Evolutionary conservation across 2,888 invertebrate genomes (phyloP).

Genomic region (Ochropleura plecta): DNA sequence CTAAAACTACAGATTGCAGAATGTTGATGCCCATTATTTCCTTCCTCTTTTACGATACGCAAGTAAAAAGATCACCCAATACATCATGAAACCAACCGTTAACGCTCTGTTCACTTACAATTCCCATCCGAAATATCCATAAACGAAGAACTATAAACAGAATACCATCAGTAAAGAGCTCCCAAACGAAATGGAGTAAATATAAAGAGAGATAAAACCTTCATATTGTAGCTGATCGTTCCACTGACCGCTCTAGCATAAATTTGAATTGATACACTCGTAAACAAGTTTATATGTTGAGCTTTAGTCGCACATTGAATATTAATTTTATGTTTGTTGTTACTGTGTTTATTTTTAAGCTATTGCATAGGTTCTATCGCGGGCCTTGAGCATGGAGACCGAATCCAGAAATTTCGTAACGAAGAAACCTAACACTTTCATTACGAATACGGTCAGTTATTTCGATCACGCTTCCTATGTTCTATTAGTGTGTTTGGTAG

Average conservation of each 20-base stretch:
- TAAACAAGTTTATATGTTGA: constrained; percentile 63
- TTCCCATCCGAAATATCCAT: neutral
- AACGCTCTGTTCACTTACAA: neutral
- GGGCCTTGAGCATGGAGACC: too few species aligned
- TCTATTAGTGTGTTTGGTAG: too few species aligned
- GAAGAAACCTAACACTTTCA: too few species aligned
- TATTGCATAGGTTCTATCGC: too few species aligned
- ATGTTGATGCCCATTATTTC: neutral
- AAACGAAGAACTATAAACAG: constrained; percentile 32
- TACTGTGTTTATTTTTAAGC: constrained; percentile 35
- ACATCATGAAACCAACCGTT: neutral
- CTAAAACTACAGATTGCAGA: neutral
- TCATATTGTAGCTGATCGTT: constrained; percentile 46
- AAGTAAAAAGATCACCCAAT: neutral
- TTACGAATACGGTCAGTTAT: too few species aligned
- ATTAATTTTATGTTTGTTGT: constrained; percentile 63
- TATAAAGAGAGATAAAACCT: constrained; percentile 47
- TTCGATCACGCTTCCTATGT: too few species aligned
- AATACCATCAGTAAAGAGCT: constrained; percentile 28
- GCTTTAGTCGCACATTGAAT: constrained; percentile 61
- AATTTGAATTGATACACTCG: constrained; percentile 63
- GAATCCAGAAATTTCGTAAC: too few species aligned
- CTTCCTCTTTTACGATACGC: neutral
- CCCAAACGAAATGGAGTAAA: constrained; percentile 47
- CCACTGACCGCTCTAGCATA: constrained; percentile 56